A percentile compares a stretch with the other conserved stretches of the same genome.
Conservation (phyloP, 2,113 vertebrate species). For the Corythoichthys intestinalis region DNA sequence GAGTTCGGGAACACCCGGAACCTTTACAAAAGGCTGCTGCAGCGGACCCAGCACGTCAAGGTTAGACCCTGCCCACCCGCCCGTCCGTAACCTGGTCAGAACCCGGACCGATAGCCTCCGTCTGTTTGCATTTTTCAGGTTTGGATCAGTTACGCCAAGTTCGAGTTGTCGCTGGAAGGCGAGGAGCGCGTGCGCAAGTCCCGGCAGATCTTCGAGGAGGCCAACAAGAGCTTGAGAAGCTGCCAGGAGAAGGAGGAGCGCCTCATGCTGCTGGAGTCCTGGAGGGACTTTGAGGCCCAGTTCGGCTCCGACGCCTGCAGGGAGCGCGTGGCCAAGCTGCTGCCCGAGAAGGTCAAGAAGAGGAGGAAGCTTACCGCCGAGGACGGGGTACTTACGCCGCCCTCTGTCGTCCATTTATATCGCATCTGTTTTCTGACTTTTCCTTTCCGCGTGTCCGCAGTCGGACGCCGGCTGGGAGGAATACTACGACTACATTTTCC, state of each 20-base stretch:
- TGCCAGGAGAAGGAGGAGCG: constrained; percentile 97
- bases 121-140: constrained; percentile 69
- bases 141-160: constrained; percentile 95
- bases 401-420: not conserved
- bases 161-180: constrained; percentile 83
- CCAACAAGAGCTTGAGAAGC: constrained; percentile 87
- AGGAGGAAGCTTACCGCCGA: constrained; percentile 94
- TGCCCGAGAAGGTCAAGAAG: constrained; percentile 98
- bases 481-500: constrained; percentile 98
- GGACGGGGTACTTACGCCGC: constrained; percentile 81
- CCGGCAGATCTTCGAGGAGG: constrained; percentile 90
- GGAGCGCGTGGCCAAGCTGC: constrained; percentile 85
- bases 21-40: constrained; percentile 87
- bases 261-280: constrained; percentile 93
- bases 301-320: constrained; percentile 75
- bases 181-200: constrained; percentile 76
- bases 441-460: constrained; percentile 51
- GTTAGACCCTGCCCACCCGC: constrained; percentile 50
- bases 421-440: not conserved
- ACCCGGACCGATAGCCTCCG: no score
- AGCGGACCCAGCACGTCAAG: constrained; percentile 95
- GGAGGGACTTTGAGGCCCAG: constrained; percentile 85
- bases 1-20: constrained; percentile 90
- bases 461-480: constrained; percentile 98
- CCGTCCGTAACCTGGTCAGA: not conserved